phyloP scores from a whole-genome alignment of 2,797 vertebrate genomes.

The Halcyon leucocephala region DNA sequence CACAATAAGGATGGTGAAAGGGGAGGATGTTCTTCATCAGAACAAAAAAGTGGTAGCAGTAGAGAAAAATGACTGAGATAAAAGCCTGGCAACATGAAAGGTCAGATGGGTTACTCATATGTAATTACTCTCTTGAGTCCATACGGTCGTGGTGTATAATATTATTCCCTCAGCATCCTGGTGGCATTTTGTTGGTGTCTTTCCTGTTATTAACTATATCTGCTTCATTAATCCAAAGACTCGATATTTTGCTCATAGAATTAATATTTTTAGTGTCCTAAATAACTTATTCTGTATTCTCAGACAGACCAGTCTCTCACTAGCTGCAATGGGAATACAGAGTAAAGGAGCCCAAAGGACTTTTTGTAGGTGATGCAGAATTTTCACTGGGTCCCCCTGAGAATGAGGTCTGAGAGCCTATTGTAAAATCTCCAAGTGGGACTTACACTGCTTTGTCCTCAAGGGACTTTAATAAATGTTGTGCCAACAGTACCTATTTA shows the following conservation, averaged over 20 bases:
- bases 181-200: neutral
- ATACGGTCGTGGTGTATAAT: slow-evolving; percentile 1
- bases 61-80: slow-evolving; percentile 47
- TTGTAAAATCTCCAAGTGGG: neutral
- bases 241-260: neutral
- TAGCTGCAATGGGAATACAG: neutral
- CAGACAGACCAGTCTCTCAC: neutral
- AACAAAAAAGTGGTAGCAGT: slow-evolving; percentile 48
- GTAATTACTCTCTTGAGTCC: slow-evolving; percentile 33
- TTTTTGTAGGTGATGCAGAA: neutral
- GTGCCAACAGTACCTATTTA: neutral
- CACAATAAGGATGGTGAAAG: neutral
- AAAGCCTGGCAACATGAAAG: slow-evolving; percentile 40
- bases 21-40: slow-evolving; percentile 33
- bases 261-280: neutral
- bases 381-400: rapidly evolving
- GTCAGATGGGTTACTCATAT: slow-evolving; percentile 50
- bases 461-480: neutral
- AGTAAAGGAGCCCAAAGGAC: neutral
- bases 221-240: neutral
- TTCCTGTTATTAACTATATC: neutral
- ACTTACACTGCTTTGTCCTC: neutral
- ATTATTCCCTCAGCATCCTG: neutral
- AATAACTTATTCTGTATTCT: neutral
- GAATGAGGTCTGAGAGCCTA: neutral